Evolutionary conservation across 2,797 vertebrate genomes (phyloP), one percentile per base, ranked within the genome.

Genomic region (Simalia tracyae): DNA sequence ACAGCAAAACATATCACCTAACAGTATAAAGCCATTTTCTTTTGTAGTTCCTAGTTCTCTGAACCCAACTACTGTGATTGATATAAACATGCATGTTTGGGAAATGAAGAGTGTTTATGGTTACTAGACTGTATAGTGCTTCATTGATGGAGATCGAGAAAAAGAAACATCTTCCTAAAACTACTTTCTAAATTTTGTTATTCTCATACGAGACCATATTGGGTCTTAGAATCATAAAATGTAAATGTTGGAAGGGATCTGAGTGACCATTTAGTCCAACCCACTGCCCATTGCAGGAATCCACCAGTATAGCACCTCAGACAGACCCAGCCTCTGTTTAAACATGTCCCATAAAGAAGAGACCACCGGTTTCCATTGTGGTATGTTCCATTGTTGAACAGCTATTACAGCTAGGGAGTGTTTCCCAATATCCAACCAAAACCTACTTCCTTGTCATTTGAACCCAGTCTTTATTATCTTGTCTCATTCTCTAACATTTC

Each of bases 71-170:
- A 84, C 26, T 61, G 8, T 63, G 24, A 61, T 63, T 57, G 6
- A 85, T 8, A 0, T 0, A 36, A 63, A 2, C 11, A 46, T 11
- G 0, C n/a, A 0, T 61, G n/a, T n/a, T 85, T 57, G 0, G 28
- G 56, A 24, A 5, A 50, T 31, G 57, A 36, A 36, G 2, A 61
- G 6, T 87, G 36, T 28, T 31, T 63, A 36, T 54, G 10, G 54
- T 57, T 0, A 59, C 15, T n/a, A 66, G 42, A 42, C 46, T 81
- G 0, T 31, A 46, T 0, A 1, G 7, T 11, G 5, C 10, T 24
- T 87, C 14, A n/a, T 91, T 59, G 28, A 86, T 68, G 56, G 36
- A 0, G 60, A 89, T 11, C 0, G 14, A 87, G 1, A 0, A 0
- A 89, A 84, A 5, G 0, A 56, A 54, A 59, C 36, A n/a, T 10